Evolutionary conservation across 92 coral and sea anemone genomes (phyloP).

Genomic region (Muricea muricata): DNA sequence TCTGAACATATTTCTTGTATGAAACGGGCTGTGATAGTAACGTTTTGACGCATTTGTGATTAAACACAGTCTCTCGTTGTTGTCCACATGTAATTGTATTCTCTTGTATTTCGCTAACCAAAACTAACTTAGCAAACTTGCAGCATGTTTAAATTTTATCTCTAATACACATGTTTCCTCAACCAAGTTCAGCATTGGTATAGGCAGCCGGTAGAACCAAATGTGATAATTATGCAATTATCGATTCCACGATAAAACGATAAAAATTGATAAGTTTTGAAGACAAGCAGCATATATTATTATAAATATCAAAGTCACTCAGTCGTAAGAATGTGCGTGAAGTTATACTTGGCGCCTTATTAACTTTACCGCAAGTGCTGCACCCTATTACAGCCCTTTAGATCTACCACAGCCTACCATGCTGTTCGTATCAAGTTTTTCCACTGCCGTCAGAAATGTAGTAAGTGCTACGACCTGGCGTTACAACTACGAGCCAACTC

Average conservation of each 20-base stretch:
- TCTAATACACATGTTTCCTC: not conserved
- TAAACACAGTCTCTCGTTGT: too few relatives aligned
- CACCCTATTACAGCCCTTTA: too few relatives aligned
- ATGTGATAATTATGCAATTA: constrained; percentile 52
- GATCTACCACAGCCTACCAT: not conserved
- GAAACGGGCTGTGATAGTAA: too few relatives aligned
- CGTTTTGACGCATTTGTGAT: too few relatives aligned
- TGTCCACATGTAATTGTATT: too few relatives aligned
- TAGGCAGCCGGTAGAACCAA: constrained; percentile 3
- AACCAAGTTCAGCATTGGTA: not conserved
- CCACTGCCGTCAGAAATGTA: not conserved
- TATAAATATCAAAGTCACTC: constrained; percentile 25
- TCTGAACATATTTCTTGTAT: too few relatives aligned
- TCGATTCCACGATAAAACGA: constrained; percentile 40
- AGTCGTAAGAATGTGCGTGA: constrained; percentile 1
- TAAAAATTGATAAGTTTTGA: constrained; percentile 15
- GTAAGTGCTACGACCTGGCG: constrained; percentile 15
- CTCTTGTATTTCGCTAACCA: too few relatives aligned
- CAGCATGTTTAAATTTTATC: not conserved
- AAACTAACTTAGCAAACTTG: too few relatives aligned
- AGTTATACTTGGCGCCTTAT: not conserved
- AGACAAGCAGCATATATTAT: constrained; percentile 21
- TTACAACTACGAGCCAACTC: constrained; percentile 45
- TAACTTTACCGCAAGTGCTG: not conserved
- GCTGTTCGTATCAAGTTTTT: not conserved